phyloP scores from a whole-genome alignment of 53 echinoderm and acorn worm species.

The Hippasteria phrygiana region DNA sequence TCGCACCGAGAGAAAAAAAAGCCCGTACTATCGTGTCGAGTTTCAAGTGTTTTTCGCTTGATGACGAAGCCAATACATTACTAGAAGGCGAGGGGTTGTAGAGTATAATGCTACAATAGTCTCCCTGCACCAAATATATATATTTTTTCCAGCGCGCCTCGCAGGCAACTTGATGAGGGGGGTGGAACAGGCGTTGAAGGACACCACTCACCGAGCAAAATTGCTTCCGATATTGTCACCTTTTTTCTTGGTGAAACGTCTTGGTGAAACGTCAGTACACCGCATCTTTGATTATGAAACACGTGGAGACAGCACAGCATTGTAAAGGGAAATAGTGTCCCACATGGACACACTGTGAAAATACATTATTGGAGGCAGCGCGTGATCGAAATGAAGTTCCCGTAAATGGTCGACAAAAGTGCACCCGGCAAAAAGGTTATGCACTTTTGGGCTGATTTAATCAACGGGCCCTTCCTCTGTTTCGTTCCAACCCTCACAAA shows the following conservation, averaged over 20 bases:
- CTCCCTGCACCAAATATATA: constrained; percentile 23
- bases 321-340: background rate
- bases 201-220: constrained; percentile 47
- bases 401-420: constrained; percentile 3
- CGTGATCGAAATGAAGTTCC: constrained; percentile 14
- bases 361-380: constrained; percentile 10
- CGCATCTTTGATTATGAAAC: constrained; percentile 23
- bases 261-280: background rate
- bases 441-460: constrained; percentile 61
- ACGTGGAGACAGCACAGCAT: background rate
- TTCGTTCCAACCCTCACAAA: background rate
- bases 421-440: constrained; percentile 20
- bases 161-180: constrained; percentile 51
- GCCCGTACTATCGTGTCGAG: constrained; percentile 51
- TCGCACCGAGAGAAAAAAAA: constrained; percentile 2
- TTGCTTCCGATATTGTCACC: constrained; percentile 46
- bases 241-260: constrained; percentile 29
- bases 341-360: background rate
- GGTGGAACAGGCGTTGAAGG: constrained; percentile 39
- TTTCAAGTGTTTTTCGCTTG: constrained; percentile 54
- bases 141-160: background rate
- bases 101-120: background rate
- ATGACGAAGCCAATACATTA: constrained; percentile 12
- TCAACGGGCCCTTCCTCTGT: constrained; percentile 7
- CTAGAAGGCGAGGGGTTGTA: constrained; percentile 11